Evolutionary conservation across 2,888 invertebrate species (phyloP).

Genomic region (Venustoraphidia nigricollis): DNA sequence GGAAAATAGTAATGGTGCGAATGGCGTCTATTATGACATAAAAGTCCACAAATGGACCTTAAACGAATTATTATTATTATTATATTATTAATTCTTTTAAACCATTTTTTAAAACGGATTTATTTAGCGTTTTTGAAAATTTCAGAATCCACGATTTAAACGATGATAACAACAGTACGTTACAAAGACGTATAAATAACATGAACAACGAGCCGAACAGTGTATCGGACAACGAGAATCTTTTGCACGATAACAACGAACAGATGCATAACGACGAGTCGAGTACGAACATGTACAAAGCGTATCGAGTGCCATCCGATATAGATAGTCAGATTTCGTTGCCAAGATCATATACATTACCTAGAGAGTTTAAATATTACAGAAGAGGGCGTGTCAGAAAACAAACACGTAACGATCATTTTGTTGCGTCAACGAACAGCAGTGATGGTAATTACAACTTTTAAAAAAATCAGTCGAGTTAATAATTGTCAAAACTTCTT

Average conservation of each 20-base stretch:
- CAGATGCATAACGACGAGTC: constrained; percentile 10
- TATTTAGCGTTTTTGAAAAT: too few relatives aligned
- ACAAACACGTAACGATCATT: constrained; percentile 46
- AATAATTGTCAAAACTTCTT: not conserved
- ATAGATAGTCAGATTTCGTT: constrained; percentile 67
- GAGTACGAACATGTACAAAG: constrained; percentile 23
- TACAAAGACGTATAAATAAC: not conserved
- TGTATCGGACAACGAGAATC: constrained; percentile 10
- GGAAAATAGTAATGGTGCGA: too few relatives aligned
- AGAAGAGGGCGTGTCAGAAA: constrained; percentile 38
- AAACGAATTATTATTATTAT: too few relatives aligned
- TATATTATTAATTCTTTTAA: too few relatives aligned
- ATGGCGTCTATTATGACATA: too few relatives aligned
- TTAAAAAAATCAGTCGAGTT: not conserved
- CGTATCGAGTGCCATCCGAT: constrained; percentile 47
- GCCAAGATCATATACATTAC: constrained; percentile 71
- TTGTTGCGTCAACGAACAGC: constrained; percentile 69
- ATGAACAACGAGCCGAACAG: constrained; percentile 12
- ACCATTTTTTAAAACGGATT: too few relatives aligned
- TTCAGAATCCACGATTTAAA: not conserved
- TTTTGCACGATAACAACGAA: constrained; percentile 7
- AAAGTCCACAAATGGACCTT: too few relatives aligned
- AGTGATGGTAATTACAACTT: constrained; percentile 49
- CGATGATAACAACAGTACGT: constrained; percentile 3
- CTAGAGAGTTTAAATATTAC: constrained; percentile 73